Evolutionary conservation across 2,888 invertebrate species (phyloP).

Genomic region (Escarpia spicata): DNA sequence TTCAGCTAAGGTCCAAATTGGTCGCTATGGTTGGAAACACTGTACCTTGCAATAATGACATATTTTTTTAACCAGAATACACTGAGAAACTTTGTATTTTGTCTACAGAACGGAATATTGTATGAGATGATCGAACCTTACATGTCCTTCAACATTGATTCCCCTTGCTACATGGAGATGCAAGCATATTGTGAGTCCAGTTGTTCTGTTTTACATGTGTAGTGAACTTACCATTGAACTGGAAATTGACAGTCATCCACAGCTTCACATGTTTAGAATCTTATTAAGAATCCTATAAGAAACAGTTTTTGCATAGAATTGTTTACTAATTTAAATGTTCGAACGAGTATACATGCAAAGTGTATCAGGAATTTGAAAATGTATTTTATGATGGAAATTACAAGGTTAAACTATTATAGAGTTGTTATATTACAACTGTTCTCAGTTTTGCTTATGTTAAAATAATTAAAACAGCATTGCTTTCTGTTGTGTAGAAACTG

Average conservation of each 20-base stretch:
- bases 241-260: background rate
- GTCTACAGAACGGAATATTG: background rate
- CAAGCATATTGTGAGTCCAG: background rate
- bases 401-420: too few relatives aligned
- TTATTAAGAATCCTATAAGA: background rate
- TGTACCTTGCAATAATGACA: too few relatives aligned
- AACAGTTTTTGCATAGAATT: background rate
- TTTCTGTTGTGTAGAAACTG: background rate
- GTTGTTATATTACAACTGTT: background rate
- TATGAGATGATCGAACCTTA: background rate
- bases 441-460: background rate
- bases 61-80: too few relatives aligned
- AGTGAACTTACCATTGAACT: background rate
- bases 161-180: background rate
- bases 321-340: background rate
- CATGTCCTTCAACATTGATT: background rate
- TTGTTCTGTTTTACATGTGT: background rate
- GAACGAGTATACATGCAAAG: background rate
- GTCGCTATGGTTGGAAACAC: too few relatives aligned
- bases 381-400: background rate
- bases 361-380: background rate
- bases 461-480: background rate
- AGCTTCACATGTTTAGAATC: background rate
- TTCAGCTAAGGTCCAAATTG: too few relatives aligned
- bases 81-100: background rate